Base-by-base conservation (phyloP, 1,140 invertebrate genomes). In the Drosophila subobscura region DNA sequence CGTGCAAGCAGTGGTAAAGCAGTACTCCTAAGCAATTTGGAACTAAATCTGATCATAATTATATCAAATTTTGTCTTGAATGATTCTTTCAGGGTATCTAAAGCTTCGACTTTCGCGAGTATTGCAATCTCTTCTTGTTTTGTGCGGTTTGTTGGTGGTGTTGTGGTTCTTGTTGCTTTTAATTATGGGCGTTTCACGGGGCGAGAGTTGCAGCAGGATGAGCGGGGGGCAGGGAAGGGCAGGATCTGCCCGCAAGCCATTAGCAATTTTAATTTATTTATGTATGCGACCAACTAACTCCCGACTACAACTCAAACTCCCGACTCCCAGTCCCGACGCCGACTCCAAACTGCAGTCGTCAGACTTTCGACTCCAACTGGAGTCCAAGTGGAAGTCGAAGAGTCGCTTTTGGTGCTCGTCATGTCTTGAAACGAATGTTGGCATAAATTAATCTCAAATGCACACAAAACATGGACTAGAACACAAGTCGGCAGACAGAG, bases 211-310 rank as follows among this genome's bases (percentile, higher is more conserved):
- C 53, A 47, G 47, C 71, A 70, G 2, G 10, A 12, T 6, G 7
- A 7, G 0, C 5, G 27, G 27, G 33, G 3, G 33, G 10, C 33
- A 37, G 10, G 4, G 33, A 37, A 37, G 33, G 33, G 33, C 33
- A 37, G 59, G 59, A 56, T 52, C 56, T 65, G 67, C 55, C 50
- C 68, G 65, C 41, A 58, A 67, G 78, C 83, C 75, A 86, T 86
- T 86, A 86, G 83, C 83, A 83, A 89, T 88, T 86, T 86, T 86
- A 86, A 86, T 86, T 86, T 86, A 86, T 86, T 86, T 86, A 86
- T 86, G 71, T 86, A 86, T 86, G 83, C 83, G 78, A 75, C 73
- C 61, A 77, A 77, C 73, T 77, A 68, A 76, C 73, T 77, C 56
- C 16, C 10, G 37, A 53, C 45, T 23, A 5, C 44, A 20, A 29